phyloP scores from a whole-genome alignment of 2,113 vertebrate species.

The Phoenicopterus ruber region DNA sequence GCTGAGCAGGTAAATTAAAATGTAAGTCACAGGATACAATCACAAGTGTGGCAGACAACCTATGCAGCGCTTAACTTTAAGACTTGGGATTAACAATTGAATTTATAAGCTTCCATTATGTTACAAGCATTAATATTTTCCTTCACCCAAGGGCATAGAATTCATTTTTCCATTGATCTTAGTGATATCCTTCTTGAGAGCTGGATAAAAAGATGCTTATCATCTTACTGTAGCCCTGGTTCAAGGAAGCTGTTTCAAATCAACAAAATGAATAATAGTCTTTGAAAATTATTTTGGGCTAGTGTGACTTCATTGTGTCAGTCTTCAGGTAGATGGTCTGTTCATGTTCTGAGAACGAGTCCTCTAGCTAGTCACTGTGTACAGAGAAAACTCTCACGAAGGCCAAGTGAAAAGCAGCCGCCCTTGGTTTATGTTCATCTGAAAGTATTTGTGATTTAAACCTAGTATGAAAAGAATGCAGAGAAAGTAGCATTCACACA shows the following conservation, averaged over 20 bases:
- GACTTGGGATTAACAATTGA: neutral
- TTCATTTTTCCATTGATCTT: neutral
- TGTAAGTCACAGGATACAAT: neutral
- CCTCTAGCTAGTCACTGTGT: neutral
- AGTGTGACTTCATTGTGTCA: neutral
- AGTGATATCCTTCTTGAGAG: neutral
- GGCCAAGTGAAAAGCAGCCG: neutral
- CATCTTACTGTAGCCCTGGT: neutral
- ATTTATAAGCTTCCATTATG: neutral
- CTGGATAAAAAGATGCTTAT: neutral
- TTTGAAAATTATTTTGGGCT: neutral
- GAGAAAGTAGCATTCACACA: neutral
- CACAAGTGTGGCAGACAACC: neutral
- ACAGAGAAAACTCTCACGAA: neutral
- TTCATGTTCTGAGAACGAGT: neutral
- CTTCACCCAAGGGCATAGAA: neutral
- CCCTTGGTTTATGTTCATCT: neutral
- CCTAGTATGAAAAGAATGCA: neutral
- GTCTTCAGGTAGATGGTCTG: neutral
- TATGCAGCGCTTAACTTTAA: neutral
- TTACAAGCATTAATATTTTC: neutral
- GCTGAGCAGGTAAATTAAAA: conserved; percentile 26
- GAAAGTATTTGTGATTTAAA: neutral
- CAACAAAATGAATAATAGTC: neutral
- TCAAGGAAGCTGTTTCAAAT: neutral